phyloP scores from a whole-genome alignment of 2,113 vertebrate species.

The Pipra filicauda region DNA sequence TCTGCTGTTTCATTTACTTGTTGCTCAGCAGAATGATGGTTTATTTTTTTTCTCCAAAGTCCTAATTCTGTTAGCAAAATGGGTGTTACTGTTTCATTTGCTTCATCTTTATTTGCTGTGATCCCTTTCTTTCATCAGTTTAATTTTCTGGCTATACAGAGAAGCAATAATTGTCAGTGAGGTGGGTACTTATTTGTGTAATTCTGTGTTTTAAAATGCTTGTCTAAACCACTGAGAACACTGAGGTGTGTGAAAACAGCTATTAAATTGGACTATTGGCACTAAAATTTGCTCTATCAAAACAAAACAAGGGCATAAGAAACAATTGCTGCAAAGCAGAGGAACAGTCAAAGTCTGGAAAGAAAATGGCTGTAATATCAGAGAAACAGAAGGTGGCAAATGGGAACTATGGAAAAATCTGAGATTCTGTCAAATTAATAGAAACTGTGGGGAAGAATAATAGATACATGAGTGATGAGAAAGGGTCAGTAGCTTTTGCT shows the following conservation, averaged over 20 bases:
- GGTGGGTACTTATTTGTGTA: not conserved
- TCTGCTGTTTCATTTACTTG: not conserved
- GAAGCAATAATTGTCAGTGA: not conserved
- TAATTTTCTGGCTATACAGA: slow-evolving; percentile 13
- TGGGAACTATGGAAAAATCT: not conserved
- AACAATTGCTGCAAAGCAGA: not conserved
- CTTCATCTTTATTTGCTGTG: not conserved
- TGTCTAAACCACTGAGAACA: not conserved
- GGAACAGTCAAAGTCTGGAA: not conserved
- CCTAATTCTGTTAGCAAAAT: not conserved
- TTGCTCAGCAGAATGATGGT: not conserved
- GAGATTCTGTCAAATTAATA: not conserved
- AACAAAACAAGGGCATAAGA: not conserved
- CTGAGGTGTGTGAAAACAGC: not conserved
- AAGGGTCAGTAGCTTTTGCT: not conserved
- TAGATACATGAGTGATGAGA: not conserved
- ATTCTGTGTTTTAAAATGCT: not conserved
- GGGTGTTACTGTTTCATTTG: not conserved
- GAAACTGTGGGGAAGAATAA: not conserved
- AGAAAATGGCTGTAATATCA: not conserved
- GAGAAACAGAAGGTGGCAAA: not conserved
- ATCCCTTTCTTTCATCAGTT: not conserved
- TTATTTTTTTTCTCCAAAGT: not conserved
- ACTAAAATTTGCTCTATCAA: not conserved
- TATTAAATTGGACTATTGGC: not conserved